Base-by-base conservation (phyloP, 2,888 invertebrate species). In the Zelleria hepariella region DNA sequence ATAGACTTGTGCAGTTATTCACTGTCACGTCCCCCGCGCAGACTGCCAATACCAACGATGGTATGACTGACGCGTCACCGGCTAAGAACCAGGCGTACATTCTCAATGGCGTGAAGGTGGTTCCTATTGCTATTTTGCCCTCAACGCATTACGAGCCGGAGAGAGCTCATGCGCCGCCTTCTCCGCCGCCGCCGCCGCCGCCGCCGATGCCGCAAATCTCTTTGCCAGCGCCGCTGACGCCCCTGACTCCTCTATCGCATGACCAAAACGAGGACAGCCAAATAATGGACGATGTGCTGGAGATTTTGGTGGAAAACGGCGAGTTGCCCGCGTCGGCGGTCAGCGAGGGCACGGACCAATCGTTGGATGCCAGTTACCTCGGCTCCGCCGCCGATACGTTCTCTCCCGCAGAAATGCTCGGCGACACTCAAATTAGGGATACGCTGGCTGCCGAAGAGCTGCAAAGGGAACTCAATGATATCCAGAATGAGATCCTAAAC, bases 231-330 rank as follows among this genome's bases (percentile, higher is more conserved):
- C 77, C 78, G 48, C 69, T 77, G 64, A 77, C 77, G 32, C 80
- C 73, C 49, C 63, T 68, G 2, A 62, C 74, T 5, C 66, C 74
- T 2, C 63, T 77, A 2, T 59, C 61, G 1, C 81, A 72, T 59
- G 79, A 83, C 59, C 71, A 67, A 47, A 71, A 73, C 66, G 80
- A 90, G 69, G 71, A 86, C 73, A 95, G 95, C 71, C 94, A 96
- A 76, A 94, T 94, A 59, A 94, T 97, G 71, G 96, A 96, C 73
- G 98, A 98, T 79, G 97, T 98, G 0, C 86, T 98, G 59, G 97
- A 98, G 75, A 97, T 98, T 66, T 91, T 98, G 15, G 97, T 98
- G 53, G 95, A 97, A 73, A 96, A 96, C 76, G 98, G 98, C 10
- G 98, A 98, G 74, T 80, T 98, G 60, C 96, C 97, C 0, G 93